Evolutionary conservation across 2,888 invertebrate genomes (phyloP), one percentile per base, ranked within the genome.

Genomic region (Neoaliturus tenellus): DNA sequence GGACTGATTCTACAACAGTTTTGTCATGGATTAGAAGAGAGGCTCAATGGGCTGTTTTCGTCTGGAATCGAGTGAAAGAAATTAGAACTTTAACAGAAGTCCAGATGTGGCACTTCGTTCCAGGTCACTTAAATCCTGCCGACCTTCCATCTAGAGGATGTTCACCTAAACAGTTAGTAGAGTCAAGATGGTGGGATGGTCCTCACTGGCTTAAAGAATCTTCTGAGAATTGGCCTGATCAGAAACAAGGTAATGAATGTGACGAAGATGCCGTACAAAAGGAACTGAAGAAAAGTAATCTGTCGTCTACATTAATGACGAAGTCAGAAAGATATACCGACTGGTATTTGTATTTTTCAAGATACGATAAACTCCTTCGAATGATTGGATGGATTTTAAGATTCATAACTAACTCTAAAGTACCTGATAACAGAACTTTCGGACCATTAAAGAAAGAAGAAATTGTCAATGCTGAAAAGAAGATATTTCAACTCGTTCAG

Each of bases 81-180:
- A 89, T 89, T 33, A 86, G 88, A 55, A 41, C 39, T n/a, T 51
- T 87, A 25, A 83, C 86, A 17, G 35, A 71, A 0, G 44, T 71
- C 0, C 80, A 85, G 2, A 25, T 80, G 0, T 89, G 89, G 89
- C 51, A 84, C 20, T 87, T 88, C 85, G 85, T 89, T 6, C 89
- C 89, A 4, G 89, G 89, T 8, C 28, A 28, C 3, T 12, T 85
- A 5, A 90, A 89, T 82, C 89, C 89, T 10, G 89, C 89, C 1
- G 89, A 89, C 84, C 81, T 89, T 10, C 88, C 89, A 3, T 89
- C 89, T 0, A 69, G 89, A 48, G 89, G 89, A 6, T 89, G 89
- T 84, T 81, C 82, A 17, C 85, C 87, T 2, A 75, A 85, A 69
- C 81, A 87, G 20, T 85, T 90, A 3, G 6, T 87, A 10, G 83